Percentiles rank a stretch among this genome's conserved stretches.
Evolutionary conservation across 2,113 vertebrate species (phyloP).

Genomic region (Elanus axillaris): DNA sequence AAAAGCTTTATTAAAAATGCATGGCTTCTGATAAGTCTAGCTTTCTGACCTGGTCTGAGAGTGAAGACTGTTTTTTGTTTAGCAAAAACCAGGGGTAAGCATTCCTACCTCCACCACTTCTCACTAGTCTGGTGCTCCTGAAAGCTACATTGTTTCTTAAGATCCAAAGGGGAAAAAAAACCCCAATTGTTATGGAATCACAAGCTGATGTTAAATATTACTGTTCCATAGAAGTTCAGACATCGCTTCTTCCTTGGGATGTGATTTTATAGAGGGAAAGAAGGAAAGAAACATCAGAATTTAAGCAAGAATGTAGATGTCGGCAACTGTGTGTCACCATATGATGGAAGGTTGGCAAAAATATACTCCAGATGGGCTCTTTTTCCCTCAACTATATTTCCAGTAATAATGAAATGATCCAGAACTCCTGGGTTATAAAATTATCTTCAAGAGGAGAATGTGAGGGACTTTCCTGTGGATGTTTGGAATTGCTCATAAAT

Average conservation of each 20-base stretch:
- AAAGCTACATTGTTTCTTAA: background rate
- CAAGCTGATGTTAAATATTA: background rate
- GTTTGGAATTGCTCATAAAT: background rate
- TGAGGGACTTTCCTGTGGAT: background rate
- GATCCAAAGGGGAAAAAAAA: background rate
- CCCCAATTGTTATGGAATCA: accelerated
- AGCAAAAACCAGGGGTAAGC: background rate
- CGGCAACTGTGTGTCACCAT: background rate
- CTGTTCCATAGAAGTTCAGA: background rate
- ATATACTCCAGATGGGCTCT: background rate
- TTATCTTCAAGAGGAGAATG: background rate
- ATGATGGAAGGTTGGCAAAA: background rate
- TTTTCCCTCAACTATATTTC: background rate
- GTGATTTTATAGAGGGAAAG: background rate
- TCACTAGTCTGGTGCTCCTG: background rate
- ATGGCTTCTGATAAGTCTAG: background rate
- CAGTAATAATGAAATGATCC: background rate
- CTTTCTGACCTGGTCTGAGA: background rate
- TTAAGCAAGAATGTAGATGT: background rate
- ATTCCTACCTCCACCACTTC: background rate
- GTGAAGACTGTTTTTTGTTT: background rate
- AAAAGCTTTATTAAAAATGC: background rate
- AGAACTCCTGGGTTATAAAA: background rate
- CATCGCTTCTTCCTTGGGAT: background rate
- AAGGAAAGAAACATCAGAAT: background rate